phyloP scores from a whole-genome alignment of 2,888 invertebrate species.

The Anoncus sp. region DNA sequence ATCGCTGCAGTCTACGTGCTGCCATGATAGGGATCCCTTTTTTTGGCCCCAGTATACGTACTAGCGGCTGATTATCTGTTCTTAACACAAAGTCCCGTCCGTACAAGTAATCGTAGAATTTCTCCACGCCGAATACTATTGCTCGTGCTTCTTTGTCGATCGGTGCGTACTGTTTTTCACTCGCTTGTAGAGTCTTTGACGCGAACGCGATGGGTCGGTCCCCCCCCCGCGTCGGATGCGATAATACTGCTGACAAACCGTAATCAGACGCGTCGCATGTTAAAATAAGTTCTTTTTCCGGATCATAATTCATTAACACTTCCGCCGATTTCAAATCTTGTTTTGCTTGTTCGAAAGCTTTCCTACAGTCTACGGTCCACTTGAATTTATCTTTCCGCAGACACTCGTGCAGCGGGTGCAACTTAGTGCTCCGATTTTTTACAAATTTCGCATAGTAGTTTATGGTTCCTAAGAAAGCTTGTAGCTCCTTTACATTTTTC shows the following conservation, averaged over 20 bases:
- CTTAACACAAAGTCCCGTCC: constrained; percentile 63
- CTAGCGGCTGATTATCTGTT: constrained; percentile 34
- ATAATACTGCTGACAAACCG: constrained; percentile 73
- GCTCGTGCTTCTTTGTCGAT: constrained; percentile 71
- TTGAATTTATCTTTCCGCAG: neutral
- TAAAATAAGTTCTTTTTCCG: constrained; percentile 42
- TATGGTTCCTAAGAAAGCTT: constrained; percentile 63
- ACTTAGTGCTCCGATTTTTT: neutral
- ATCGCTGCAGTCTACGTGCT: constrained; percentile 29
- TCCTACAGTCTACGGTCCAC: neutral
- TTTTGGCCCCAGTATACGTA: neutral
- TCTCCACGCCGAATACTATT: constrained; percentile 69
- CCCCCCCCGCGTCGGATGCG: constrained; percentile 56
- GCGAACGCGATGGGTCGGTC: constrained; percentile 65
- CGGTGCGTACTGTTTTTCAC: constrained; percentile 68
- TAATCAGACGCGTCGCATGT: constrained; percentile 77
- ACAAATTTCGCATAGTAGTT: constrained; percentile 68
- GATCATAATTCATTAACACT: constrained; percentile 30
- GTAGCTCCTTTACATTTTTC: constrained; percentile 10
- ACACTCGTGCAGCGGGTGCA: neutral
- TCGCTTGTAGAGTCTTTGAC: constrained; percentile 58
- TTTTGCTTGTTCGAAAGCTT: constrained; percentile 3
- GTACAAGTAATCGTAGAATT: constrained; percentile 68
- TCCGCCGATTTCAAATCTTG: neutral
- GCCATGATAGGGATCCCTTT: constrained; percentile 24